phyloP scores from a whole-genome alignment of 1,140 invertebrate genomes.

The Ceratosolen fusciceps region DNA sequence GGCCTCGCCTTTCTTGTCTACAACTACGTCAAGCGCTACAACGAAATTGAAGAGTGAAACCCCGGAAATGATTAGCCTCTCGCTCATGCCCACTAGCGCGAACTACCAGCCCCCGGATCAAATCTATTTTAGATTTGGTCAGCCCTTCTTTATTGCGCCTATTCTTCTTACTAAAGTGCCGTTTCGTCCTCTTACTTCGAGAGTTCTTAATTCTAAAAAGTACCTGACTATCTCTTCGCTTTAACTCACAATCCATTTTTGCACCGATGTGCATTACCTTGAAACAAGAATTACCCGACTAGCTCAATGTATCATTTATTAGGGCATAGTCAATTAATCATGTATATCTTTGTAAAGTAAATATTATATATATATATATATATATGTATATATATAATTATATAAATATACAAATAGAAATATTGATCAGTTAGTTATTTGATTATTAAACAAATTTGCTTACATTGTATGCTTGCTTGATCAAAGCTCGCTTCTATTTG shows the following conservation, averaged over 20 bases:
- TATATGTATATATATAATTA: neutral
- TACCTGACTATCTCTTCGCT: no score
- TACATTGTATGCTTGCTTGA: neutral
- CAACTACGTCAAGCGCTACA: constrained; percentile 35
- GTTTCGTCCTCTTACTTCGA: no score
- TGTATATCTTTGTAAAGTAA: constrained; percentile 42
- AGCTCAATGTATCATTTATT: no score
- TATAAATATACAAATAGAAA: neutral
- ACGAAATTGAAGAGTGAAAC: neutral
- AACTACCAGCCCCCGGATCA: no score
- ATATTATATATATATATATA: neutral
- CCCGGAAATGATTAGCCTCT: no score
- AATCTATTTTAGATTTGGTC: no score
- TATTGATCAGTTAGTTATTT: neutral
- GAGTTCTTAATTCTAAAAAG: no score
- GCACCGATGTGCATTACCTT: no score
- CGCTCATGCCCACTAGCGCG: no score
- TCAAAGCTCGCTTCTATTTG: neutral
- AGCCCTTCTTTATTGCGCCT: no score
- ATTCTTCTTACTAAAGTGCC: neutral
- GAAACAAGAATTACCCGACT: no score
- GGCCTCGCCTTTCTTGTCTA: constrained; percentile 49
- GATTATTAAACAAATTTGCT: constrained; percentile 2
- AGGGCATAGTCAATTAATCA: neutral
- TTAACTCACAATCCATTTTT: no score